Base-by-base conservation (phyloP, 2,113 vertebrate species). In the Vombatus ursinus region DNA sequence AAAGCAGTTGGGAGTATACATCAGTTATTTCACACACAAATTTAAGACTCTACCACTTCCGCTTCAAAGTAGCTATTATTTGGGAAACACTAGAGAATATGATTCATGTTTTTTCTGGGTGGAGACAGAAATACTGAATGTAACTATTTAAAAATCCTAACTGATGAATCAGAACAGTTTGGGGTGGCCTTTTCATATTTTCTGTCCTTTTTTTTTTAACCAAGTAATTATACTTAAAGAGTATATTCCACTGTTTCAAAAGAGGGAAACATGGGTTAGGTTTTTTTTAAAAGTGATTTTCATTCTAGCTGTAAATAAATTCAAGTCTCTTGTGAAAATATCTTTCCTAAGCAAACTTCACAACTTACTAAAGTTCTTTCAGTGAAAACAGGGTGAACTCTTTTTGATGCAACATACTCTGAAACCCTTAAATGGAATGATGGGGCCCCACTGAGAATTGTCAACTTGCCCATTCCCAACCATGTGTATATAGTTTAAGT, bases 61-160 rank as follows among this genome's bases (percentile, higher is more conserved):
- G 7, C 94, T 97, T 91, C 96, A 97, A 98, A 97, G 95, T 48
- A 97, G 54, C 92, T 57, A 89, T 97, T 92, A 92, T 97, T 96
- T 98, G 96, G 98, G 98, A 98, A 99, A 97, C 96, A 97, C 96
- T 97, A 90, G 98, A 98, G 52, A 98, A 98, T 97, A 96, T 98
- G 96, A 99, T 95, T 99, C 98, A 99, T 97, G 95, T 96, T 93
- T 96, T 98, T 92, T 97, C 94, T 98, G 98, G 97, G 98, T 98
- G 97, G 98, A 98, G 93, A 98, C 97, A 98, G 90, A 98, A 98
- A 98, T 95, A 98, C 68, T 96, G 95, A 96, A 97, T 92, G 96
- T 94, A 97, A 97, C 97, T 98, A 98, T 98, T 98, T 98, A 98
- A 98, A 98, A 99, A 98, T 96, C 50, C 95, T 97, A 96, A 97